phyloP scores from a whole-genome alignment of 1,140 invertebrate species.

The Leguminivora glycinivorella region DNA sequence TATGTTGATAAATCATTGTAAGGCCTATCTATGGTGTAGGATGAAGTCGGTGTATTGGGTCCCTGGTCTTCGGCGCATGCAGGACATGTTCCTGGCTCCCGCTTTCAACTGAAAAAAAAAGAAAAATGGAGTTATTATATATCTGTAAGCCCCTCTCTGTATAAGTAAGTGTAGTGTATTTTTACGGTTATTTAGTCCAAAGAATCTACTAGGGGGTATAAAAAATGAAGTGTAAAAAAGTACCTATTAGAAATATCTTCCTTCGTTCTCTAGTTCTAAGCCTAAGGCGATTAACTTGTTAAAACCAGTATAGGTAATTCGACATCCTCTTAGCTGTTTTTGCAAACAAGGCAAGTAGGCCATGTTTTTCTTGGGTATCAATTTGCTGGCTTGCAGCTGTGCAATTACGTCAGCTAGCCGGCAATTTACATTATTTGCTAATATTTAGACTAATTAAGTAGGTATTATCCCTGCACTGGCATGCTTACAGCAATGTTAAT shows the following conservation, averaged over 20 bases:
- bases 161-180: too few species aligned
- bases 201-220: too few species aligned
- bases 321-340: not conserved
- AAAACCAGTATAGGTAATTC: too few species aligned
- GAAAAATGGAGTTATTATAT: conserved; percentile 15
- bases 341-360: not conserved
- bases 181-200: too few species aligned
- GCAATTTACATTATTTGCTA: not conserved
- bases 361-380: not conserved
- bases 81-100: conserved; percentile 45
- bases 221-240: too few species aligned
- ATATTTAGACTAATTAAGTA: not conserved
- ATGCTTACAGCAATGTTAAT: not conserved
- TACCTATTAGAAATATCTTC: too few species aligned
- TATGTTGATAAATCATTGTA: conserved; percentile 45
- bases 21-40: conserved; percentile 52
- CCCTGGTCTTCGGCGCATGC: conserved; percentile 34
- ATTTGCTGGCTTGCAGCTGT: not conserved
- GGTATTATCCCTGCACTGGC: not conserved
- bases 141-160: too few species aligned
- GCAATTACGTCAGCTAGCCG: not conserved
- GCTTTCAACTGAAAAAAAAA: conserved; percentile 54
- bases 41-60: conserved; percentile 41
- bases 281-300: too few species aligned
- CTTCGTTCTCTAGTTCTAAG: too few species aligned